Evolutionary conservation across 2,113 vertebrate genomes (phyloP).

Genomic region (Myrmophylax atrothorax): DNA sequence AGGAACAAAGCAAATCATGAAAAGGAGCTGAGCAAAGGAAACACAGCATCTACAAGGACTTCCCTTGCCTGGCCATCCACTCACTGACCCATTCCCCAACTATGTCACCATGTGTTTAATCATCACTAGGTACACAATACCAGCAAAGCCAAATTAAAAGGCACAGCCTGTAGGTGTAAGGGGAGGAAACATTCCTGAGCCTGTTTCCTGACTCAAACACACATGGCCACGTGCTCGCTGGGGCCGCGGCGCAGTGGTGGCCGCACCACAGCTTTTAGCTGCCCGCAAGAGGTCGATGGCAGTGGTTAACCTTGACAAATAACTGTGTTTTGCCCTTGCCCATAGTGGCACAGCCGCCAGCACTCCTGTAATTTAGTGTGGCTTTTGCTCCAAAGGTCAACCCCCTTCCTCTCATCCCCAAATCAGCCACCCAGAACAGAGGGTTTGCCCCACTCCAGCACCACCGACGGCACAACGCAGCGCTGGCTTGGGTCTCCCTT

Average conservation of each 20-base stretch:
- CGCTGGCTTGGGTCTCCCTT: too few species aligned
- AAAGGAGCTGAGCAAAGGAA: not conserved
- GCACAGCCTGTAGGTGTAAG: not conserved
- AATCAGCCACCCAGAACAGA: not conserved
- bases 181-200: not conserved
- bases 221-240: fast-evolving
- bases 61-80: not conserved
- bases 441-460: not conserved
- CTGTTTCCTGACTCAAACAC: not conserved
- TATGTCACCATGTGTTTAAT: not conserved
- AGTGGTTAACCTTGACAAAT: conserved; percentile 39
- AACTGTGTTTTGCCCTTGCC: not conserved
- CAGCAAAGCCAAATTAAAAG: not conserved
- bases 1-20: not conserved
- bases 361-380: not conserved
- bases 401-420: fast-evolving
- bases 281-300: not conserved
- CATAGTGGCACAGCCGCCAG: not conserved
- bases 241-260: not conserved
- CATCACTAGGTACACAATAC: not conserved
- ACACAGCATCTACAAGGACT: not conserved
- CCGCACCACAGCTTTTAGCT: not conserved
- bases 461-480: fast-evolving
- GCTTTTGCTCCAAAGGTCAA: not conserved
- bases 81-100: not conserved